phyloP scores from a whole-genome alignment of 2,888 invertebrate genomes.

The Saturnia japonica region DNA sequence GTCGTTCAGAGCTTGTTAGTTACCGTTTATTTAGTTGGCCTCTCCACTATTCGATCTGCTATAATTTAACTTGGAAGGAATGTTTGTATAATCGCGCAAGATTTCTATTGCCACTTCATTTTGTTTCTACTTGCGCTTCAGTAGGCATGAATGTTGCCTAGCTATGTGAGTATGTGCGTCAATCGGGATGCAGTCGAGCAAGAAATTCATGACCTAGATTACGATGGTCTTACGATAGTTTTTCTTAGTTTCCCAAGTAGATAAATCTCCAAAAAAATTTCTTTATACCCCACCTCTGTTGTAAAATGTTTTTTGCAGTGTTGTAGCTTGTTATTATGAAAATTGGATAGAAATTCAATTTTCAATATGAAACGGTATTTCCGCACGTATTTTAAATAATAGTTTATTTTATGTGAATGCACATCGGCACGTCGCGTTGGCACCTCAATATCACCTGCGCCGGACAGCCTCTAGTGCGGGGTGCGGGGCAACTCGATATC shows the following conservation, averaged over 20 bases:
- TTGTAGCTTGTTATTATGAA: not conserved
- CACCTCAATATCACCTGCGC: constrained; percentile 11
- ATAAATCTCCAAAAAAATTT: no score
- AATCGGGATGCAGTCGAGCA: not conserved
- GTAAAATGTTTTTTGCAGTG: no score
- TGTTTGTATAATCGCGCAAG: constrained; percentile 1
- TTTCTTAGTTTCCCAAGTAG: no score
- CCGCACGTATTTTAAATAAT: constrained; percentile 27
- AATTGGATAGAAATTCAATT: not conserved
- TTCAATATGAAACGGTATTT: constrained; percentile 26
- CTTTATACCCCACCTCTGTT: no score
- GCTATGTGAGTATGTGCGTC: not conserved
- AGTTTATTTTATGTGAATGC: constrained; percentile 20
- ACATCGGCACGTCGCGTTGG: constrained; percentile 19
- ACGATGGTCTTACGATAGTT: no score
- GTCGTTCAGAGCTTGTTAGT: constrained; percentile 49
- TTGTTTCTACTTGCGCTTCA: not conserved
- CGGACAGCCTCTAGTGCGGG: not conserved
- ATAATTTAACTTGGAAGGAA: constrained; percentile 39
- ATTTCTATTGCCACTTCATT: constrained; percentile 4
- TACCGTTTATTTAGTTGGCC: constrained; percentile 63
- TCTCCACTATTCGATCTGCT: constrained; percentile 46
- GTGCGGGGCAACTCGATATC: not conserved
- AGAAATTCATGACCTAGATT: no score
- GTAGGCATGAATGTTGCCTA: not conserved